Conservation (phyloP, 2,113 vertebrate genomes). For the Pitta sordida region DNA sequence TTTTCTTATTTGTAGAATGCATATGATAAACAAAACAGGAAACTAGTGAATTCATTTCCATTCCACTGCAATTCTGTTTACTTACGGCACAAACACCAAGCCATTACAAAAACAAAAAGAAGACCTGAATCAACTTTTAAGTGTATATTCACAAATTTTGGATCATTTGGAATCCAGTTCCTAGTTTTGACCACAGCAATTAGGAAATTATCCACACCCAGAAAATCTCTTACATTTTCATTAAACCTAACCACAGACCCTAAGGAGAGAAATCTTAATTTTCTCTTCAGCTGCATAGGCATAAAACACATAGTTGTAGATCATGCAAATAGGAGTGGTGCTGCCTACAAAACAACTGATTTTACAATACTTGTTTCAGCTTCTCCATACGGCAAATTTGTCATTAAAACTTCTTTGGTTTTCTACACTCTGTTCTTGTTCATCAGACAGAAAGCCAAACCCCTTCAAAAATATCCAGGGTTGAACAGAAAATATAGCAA, state of each 20-base stretch:
- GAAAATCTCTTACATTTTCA: neutral
- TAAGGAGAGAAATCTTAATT: neutral
- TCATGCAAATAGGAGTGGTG: neutral
- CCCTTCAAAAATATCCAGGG: neutral
- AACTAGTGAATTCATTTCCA: neutral
- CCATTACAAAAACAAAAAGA: neutral
- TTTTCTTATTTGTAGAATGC: neutral
- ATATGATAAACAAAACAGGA: neutral
- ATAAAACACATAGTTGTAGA: accelerated
- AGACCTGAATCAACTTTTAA: neutral
- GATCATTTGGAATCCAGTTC: neutral
- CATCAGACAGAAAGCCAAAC: neutral
- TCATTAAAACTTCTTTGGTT: neutral
- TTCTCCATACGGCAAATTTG: neutral
- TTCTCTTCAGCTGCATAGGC: neutral
- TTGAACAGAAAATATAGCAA: neutral
- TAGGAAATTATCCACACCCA: neutral
- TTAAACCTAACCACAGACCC: neutral
- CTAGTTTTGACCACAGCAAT: neutral
- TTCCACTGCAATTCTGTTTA: neutral
- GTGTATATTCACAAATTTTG: neutral
- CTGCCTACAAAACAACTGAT: neutral
- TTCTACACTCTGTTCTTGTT: neutral
- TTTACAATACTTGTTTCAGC: neutral
- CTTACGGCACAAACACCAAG: neutral